Base-by-base conservation (phyloP, 2,888 invertebrate genomes). In the Crematogaster levior region DNA sequence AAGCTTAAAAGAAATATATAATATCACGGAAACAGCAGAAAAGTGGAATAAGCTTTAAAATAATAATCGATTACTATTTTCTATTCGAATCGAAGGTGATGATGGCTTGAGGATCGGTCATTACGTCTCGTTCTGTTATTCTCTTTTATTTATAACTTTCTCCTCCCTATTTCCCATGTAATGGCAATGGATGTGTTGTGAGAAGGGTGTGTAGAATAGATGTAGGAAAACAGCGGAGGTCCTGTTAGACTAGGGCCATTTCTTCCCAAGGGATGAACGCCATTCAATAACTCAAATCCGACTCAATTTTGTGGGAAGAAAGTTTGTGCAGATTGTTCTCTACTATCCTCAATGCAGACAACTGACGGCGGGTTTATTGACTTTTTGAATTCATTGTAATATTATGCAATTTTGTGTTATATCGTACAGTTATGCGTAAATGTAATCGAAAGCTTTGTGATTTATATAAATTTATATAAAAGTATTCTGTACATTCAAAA, bases 241-340 rank as follows among this genome's bases (percentile, higher is more conserved):
- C 73, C 74, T 77, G 81, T 79, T 83, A 84, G 83, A 79, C 72
- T 72, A 56, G 63, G 73, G 63, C 81, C 84, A 84, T 70, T 86
- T 72, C 87, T 77, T 61, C 72, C 75, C 85, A 85, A 86, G 86
- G 89, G 91, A 89, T 83, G 86, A 80, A 81, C 88, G 90, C 85
- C 89, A 83, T 91, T 86, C 89, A 89, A 92, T 94, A 94, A 94
- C 92, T 94, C 93, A 94, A 93, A 93, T 93, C 91, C 90, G 90
- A 92, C 92, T 94, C 93, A 94, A 94, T 94, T 94, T 93, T 91
- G 90, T 90, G 89, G 91, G 87, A 91, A 91, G 90, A 92, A 93
- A 92, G 91, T 93, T 93, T 91, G 88, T 90, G 63, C 83, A 74
- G 53, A 77, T 48, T 34, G 60, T 70, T 70, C 70, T 61, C 68